Percentiles rank a stretch among this genome's conserved stretches.
phyloP scores from a whole-genome alignment of 1,140 invertebrate genomes.

The Bombus balteatus region DNA sequence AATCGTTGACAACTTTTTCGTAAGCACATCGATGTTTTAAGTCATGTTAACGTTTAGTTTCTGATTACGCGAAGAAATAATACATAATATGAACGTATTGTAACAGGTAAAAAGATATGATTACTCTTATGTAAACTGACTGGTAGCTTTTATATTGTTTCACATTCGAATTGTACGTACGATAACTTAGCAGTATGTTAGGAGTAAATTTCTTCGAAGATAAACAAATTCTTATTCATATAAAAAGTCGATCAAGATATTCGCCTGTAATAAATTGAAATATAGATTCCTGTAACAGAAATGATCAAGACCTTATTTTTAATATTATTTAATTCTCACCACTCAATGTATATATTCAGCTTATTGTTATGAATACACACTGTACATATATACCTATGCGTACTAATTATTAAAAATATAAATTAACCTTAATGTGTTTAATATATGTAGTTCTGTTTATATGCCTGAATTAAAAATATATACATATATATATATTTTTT shows the following conservation, averaged over 20 bases:
- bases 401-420: not conserved
- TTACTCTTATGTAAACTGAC: slow-evolving; percentile 7
- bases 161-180: not conserved
- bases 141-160: slow-evolving; percentile 29
- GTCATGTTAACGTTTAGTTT: not conserved
- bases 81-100: not conserved
- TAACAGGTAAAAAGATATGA: slow-evolving; percentile 16
- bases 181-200: not conserved
- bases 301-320: not conserved
- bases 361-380: not conserved
- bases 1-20: slow-evolving; percentile 55
- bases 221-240: not conserved
- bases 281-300: not conserved
- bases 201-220: slow-evolving; percentile 10
- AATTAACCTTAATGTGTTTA: not conserved
- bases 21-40: slow-evolving; percentile 9
- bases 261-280: not conserved
- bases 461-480: not conserved
- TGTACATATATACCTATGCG: not conserved
- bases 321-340: not conserved
- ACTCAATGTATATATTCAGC: too few relatives aligned
- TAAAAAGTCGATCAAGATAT: not conserved
- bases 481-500: not conserved
- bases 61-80: not conserved
- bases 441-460: not conserved